Evolutionary conservation across 2,888 invertebrate genomes (phyloP).

Genomic region (Sisyra terminalis): DNA sequence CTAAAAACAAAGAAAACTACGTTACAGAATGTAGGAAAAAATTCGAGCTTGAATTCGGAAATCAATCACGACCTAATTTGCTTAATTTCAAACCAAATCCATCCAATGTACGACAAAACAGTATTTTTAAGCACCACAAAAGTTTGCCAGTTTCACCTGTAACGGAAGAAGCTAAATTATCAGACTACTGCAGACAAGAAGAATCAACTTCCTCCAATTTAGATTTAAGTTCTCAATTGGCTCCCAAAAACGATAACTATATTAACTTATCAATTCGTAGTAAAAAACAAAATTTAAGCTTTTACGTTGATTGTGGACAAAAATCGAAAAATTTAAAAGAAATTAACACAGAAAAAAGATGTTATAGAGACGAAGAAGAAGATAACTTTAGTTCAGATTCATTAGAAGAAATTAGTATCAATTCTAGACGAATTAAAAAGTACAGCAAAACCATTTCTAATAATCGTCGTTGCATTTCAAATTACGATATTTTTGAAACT

Average conservation of each 20-base stretch:
- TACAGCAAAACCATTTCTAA: slow-evolving; percentile 26
- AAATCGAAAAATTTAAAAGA: slow-evolving; percentile 13
- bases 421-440: slow-evolving; percentile 17
- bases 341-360: not conserved
- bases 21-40: not conserved
- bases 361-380: slow-evolving; percentile 29
- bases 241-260: not conserved
- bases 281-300: slow-evolving; percentile 14
- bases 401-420: slow-evolving; percentile 48
- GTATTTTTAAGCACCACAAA: slow-evolving; percentile 32
- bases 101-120: not conserved
- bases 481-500: slow-evolving; percentile 54
- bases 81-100: slow-evolving; percentile 1
- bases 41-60: not conserved
- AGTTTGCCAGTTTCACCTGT: slow-evolving; percentile 72
- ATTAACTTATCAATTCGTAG: not conserved
- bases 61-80: slow-evolving; percentile 5
- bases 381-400: slow-evolving; percentile 68
- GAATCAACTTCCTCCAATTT: slow-evolving; percentile 5
- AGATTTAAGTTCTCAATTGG: slow-evolving; percentile 3
- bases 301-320: slow-evolving; percentile 14
- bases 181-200: not conserved
- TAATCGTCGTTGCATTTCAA: slow-evolving; percentile 54
- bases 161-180: slow-evolving; percentile 39
- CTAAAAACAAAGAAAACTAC: not conserved